Base-by-base conservation (phyloP, 2,113 vertebrate species). In the Callopanchax toddi region DNA sequence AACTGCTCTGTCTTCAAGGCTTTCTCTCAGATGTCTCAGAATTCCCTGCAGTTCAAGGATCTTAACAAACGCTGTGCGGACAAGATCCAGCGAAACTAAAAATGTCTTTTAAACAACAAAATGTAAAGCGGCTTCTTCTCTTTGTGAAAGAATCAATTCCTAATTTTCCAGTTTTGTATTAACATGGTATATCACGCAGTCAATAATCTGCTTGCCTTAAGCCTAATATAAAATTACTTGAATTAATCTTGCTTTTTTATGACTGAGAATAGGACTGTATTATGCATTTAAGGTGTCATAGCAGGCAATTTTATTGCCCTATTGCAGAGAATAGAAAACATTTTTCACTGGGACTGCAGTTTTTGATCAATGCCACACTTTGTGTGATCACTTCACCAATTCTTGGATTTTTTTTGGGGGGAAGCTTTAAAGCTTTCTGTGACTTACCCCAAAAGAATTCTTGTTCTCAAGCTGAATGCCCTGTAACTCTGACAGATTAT, bases 91-190 rank as follows among this genome's bases (percentile, higher is more conserved):
- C 50, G 37, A 69, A 74, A 67, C 46, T 51, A 25, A 58, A 77
- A 53, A 64, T 29, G 20, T 22, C 13, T 37, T 65, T 42, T 43
- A 15, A 9, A 21, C 56, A 61, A 56, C 56, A 55, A 29, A 67
- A 73, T 37, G 6, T 45, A 78, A 54, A 63, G 42, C 20, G 23
- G 65, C 21, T 13, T 18, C 16, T 32, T 18, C n/a, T 39, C 50
- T 6, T 39, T 15, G 54, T 50, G 49, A 60, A 57, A 62, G 52
- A 67, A 88, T 88, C 79, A 72, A 84, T 88, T 82, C 64, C 39
- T 83, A 83, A 84, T 84, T 82, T 32, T 89, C 69, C 61, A 53
- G 63, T 71, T 60, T 73, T 60, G 43, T 71, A 71, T 88, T 74
- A 65, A 86, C 78, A 72, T 82, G 73, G 32, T 71, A 58, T 44